phyloP scores from a whole-genome alignment of 92 coral and sea anemone species.

The Porites rus region DNA sequence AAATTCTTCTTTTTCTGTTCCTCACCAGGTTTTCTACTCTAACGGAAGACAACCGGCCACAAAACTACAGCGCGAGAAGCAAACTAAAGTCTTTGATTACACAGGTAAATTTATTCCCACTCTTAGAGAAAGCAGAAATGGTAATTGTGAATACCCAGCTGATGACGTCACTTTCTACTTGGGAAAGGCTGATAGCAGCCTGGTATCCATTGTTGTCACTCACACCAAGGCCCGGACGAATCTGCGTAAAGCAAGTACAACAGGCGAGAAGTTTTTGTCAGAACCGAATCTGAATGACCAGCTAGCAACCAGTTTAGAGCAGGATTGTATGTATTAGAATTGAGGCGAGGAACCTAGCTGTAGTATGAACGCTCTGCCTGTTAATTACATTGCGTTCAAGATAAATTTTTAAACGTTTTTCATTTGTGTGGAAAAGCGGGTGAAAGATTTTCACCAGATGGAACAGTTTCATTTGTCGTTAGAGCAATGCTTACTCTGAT shows the following conservation, averaged over 20 bases:
- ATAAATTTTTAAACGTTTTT: no score
- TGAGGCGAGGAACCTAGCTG: neutral
- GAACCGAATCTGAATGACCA: constrained; percentile 69
- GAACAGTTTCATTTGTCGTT: no score
- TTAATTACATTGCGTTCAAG: neutral
- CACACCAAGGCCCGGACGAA: constrained; percentile 64
- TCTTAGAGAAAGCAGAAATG: constrained; percentile 49
- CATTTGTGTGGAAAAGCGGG: no score
- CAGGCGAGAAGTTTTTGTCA: constrained; percentile 56
- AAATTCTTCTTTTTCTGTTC: neutral
- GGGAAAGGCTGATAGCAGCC: constrained; percentile 62
- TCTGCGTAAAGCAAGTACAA: constrained; percentile 33
- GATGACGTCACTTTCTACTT: constrained; percentile 71
- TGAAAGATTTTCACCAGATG: no score
- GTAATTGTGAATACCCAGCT: constrained; percentile 59
- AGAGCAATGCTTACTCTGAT: no score
- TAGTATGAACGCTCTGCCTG: neutral
- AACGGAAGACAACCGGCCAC: constrained; percentile 56
- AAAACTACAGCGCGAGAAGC: constrained; percentile 71
- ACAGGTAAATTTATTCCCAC: constrained; percentile 53
- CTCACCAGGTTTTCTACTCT: constrained; percentile 60
- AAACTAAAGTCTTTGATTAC: constrained; percentile 84
- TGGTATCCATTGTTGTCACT: constrained; percentile 75
- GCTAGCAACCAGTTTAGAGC: constrained; percentile 41
- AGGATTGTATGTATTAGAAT: constrained; percentile 34